phyloP scores from a whole-genome alignment of 92 coral and sea anemone genomes.

The Epizoanthus fatuus region DNA sequence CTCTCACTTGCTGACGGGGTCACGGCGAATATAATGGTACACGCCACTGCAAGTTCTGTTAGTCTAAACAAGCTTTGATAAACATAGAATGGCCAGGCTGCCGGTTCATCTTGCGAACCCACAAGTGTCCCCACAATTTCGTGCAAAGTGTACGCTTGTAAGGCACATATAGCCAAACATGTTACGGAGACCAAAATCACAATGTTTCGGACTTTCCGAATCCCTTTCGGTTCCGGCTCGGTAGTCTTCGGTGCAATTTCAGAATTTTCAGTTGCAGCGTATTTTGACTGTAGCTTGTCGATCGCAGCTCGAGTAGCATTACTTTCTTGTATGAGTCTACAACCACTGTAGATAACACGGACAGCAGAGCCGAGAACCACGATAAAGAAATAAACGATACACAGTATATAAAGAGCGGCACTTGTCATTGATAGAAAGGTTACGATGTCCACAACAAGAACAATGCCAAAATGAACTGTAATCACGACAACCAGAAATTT shows the following conservation, averaged over 20 bases:
- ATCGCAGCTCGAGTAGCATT: constrained; percentile 9
- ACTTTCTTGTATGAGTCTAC: constrained; percentile 31
- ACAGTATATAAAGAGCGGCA: constrained; percentile 11
- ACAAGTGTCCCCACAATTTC: not conserved
- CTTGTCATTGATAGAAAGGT: not conserved
- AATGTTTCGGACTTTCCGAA: constrained; percentile 23
- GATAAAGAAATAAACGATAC: constrained; percentile 24
- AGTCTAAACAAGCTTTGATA: constrained; percentile 35
- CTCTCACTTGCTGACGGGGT: constrained; percentile 21
- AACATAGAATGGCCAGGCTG: constrained; percentile 27
- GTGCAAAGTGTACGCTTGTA: constrained; percentile 10
- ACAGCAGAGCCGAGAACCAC: not conserved
- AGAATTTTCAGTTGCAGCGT: not conserved
- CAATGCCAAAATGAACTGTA: constrained; percentile 8
- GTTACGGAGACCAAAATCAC: constrained; percentile 1
- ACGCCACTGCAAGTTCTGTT: constrained; percentile 36
- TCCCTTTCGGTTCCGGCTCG: constrained; percentile 27
- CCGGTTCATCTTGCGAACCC: not conserved
- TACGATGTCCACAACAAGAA: constrained; percentile 10
- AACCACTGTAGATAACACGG: constrained; percentile 34
- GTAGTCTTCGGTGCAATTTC: not conserved
- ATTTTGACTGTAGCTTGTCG: constrained; percentile 11
- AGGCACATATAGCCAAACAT: not conserved
- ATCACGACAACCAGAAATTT: constrained; percentile 20
- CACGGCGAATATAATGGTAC: constrained; percentile 32